A percentile compares a stretch with the other conserved stretches of the same genome.
phyloP scores from a whole-genome alignment of 92 coral and sea anemone species.

The Umimayanthus kanabou region DNA sequence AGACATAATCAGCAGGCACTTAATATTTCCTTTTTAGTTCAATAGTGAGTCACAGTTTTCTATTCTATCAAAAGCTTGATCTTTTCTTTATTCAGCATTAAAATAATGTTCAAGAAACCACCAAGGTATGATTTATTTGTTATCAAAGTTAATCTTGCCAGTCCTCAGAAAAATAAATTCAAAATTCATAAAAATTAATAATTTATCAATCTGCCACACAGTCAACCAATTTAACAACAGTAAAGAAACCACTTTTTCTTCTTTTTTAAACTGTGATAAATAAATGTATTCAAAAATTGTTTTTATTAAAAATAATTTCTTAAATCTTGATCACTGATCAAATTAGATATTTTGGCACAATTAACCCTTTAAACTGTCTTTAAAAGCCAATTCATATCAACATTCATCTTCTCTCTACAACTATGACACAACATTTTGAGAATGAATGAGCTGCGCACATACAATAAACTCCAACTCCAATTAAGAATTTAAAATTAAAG shows the following conservation, averaged over 20 bases:
- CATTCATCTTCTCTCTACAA: no score
- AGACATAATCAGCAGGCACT: neutral
- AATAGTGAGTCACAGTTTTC: neutral
- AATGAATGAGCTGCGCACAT: neutral
- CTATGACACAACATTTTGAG: no score
- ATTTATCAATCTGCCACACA: neutral
- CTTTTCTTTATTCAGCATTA: neutral
- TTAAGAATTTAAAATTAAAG: no score
- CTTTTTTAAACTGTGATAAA: neutral
- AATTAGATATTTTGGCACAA: neutral
- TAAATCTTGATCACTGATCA: neutral
- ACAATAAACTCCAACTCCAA: neutral
- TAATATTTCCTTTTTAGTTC: conserved; percentile 23
- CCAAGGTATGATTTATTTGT: neutral
- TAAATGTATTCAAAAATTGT: neutral
- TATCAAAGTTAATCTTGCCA: neutral
- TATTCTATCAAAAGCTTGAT: neutral
- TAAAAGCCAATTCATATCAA: no score
- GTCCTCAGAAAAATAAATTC: no score
- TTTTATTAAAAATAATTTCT: neutral
- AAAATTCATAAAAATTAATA: no score
- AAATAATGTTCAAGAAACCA: neutral
- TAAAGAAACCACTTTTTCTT: no score
- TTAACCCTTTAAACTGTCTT: neutral
- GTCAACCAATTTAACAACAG: neutral